A percentile compares a stretch with the other conserved stretches of the same genome.
Evolutionary conservation across 2,888 invertebrate species (phyloP).

Genomic region (Ferdinandea cuprea): DNA sequence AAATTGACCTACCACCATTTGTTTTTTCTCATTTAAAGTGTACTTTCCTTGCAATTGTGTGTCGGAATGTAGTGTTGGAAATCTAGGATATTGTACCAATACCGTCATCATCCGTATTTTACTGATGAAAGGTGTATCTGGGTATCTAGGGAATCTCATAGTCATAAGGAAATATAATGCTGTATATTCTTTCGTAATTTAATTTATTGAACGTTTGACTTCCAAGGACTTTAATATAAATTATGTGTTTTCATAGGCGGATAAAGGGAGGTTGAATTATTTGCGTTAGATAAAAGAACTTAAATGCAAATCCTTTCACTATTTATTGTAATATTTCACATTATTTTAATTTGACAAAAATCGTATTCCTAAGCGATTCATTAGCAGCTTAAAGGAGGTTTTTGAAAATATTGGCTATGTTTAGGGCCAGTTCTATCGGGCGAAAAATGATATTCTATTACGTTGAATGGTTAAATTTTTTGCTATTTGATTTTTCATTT

Average conservation of each 20-base stretch:
- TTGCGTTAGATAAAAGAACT: too few species aligned
- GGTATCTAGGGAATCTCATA: conserved; percentile 16
- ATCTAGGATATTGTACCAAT: background rate
- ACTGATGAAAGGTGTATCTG: conserved; percentile 3
- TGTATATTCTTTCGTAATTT: background rate
- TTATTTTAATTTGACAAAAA: too few species aligned
- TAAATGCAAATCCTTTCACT: too few species aligned
- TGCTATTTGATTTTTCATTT: too few species aligned
- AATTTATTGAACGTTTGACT: background rate
- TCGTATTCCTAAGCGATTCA: too few species aligned
- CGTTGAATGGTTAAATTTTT: too few species aligned
- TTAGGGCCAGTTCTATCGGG: too few species aligned
- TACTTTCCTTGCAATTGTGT: conserved; percentile 1
- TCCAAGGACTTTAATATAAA: background rate
- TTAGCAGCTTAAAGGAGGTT: too few species aligned
- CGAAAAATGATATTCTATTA: too few species aligned
- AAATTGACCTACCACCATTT: background rate
- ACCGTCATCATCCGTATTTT: background rate
- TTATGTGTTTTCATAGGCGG: background rate
- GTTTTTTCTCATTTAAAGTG: background rate
- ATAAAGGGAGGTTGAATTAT: too few species aligned
- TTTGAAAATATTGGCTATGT: too few species aligned
- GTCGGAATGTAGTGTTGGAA: conserved; percentile 20
- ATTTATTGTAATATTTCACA: too few species aligned
- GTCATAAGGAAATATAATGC: background rate